Conservation (phyloP, 2,797 vertebrate genomes). For the Ctenosaura bakeri region DNA sequence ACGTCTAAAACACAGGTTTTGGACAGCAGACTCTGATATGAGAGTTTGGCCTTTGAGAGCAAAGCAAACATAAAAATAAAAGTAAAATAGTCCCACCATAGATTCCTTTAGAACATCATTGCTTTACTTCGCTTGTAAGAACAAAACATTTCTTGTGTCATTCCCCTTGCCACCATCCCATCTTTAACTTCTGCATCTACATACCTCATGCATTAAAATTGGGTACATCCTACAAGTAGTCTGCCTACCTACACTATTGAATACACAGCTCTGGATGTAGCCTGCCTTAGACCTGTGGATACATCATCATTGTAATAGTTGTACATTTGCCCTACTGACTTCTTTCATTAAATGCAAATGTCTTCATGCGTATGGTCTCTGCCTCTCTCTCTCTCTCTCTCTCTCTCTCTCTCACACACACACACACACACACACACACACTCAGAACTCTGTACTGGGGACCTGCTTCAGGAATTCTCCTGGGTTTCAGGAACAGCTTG, state of each 20-base stretch:
- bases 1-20: too few relatives aligned
- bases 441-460: background rate
- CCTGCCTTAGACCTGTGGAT: background rate
- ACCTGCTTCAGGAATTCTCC: background rate
- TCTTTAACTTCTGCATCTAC: too few relatives aligned
- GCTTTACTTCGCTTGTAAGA: too few relatives aligned
- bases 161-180: too few relatives aligned
- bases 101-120: too few relatives aligned
- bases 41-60: too few relatives aligned
- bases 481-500: constrained; percentile 19
- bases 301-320: background rate
- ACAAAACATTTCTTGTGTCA: too few relatives aligned
- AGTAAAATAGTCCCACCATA: too few relatives aligned
- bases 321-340: background rate
- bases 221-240: background rate
- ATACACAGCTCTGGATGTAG: background rate
- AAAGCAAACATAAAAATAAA: too few relatives aligned
- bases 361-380: background rate
- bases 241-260: background rate
- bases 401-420: background rate
- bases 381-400: background rate
- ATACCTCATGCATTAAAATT: too few relatives aligned
- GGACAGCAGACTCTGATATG: too few relatives aligned
- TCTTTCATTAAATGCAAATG: background rate
- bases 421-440: background rate